Evolutionary conservation across 1,140 invertebrate species (phyloP).

Genomic region (Amphibalanus amphitrite): DNA sequence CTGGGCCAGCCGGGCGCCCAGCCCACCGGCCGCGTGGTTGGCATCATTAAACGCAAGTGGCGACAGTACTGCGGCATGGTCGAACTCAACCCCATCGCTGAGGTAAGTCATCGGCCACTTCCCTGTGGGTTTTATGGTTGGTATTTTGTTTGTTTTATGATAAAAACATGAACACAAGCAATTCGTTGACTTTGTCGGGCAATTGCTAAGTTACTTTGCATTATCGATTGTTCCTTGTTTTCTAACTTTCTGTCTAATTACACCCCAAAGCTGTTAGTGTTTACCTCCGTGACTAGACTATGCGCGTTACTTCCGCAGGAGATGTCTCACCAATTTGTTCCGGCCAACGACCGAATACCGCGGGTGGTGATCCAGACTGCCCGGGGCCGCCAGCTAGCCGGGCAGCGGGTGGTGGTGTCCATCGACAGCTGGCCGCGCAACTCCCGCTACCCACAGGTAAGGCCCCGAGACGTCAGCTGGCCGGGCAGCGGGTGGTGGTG

Average conservation of each 20-base stretch:
- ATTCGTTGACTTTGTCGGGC: no score
- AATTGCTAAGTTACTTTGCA: no score
- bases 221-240: no score
- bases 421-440: constrained; percentile 83
- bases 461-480: no score
- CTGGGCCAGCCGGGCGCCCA: constrained; percentile 21
- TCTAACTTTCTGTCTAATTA: no score
- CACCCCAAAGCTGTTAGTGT: no score
- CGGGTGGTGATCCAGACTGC: constrained; percentile 81
- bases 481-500: no score
- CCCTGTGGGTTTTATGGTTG: no score
- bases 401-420: constrained; percentile 76
- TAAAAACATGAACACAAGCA: no score
- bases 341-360: constrained; percentile 74
- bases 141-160: no score
- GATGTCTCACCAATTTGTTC: constrained; percentile 67
- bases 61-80: constrained; percentile 91
- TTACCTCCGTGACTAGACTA: no score
- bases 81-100: constrained; percentile 53
- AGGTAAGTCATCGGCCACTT: no score
- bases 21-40: constrained; percentile 78
- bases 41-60: constrained; percentile 92
- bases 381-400: constrained; percentile 57
- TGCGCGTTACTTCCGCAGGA: constrained; percentile 33
- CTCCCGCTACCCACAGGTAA: constrained; percentile 50